Evolutionary conservation across 2,113 vertebrate genomes (phyloP).

Genomic region (Zingel zingel): DNA sequence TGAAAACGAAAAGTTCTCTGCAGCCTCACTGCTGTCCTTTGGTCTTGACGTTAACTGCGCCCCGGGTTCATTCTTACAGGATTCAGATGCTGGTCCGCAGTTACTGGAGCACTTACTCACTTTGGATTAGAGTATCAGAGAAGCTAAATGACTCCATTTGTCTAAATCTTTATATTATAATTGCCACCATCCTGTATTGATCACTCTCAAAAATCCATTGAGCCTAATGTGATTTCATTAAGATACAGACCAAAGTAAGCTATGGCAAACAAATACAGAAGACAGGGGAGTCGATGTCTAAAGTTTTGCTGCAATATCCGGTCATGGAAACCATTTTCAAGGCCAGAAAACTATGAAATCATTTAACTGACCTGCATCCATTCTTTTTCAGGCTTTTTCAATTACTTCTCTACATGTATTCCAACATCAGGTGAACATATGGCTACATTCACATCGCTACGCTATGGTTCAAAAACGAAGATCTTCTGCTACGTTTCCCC

Average conservation of each 20-base stretch:
- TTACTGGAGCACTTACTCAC: slow-evolving; percentile 22
- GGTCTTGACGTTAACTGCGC: neutral
- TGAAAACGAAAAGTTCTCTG: neutral
- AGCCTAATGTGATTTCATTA: slow-evolving; percentile 76
- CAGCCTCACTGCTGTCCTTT: neutral
- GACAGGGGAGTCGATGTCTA: slow-evolving; percentile 7
- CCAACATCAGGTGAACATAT: neutral
- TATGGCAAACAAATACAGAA: slow-evolving; percentile 36
- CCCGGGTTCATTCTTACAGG: neutral
- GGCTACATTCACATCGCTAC: too few species aligned
- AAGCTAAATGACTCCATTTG: slow-evolving; percentile 55
- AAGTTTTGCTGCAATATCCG: slow-evolving; percentile 35
- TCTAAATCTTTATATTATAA: slow-evolving; percentile 67
- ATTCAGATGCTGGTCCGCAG: slow-evolving; percentile 29
- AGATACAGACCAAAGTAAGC: slow-evolving; percentile 54
- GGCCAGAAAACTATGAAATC: slow-evolving; percentile 8
- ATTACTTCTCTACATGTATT: neutral
- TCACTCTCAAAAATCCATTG: slow-evolving; percentile 59
- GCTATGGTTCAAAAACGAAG: too few species aligned
- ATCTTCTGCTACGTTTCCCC: too few species aligned
- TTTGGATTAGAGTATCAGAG: slow-evolving; percentile 46
- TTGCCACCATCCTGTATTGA: slow-evolving; percentile 72
- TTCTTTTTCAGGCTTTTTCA: slow-evolving; percentile 3
- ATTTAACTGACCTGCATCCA: neutral
- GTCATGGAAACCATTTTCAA: neutral